Base-by-base conservation (phyloP, 2,113 vertebrate species). In the Triplophysa rosa region DNA sequence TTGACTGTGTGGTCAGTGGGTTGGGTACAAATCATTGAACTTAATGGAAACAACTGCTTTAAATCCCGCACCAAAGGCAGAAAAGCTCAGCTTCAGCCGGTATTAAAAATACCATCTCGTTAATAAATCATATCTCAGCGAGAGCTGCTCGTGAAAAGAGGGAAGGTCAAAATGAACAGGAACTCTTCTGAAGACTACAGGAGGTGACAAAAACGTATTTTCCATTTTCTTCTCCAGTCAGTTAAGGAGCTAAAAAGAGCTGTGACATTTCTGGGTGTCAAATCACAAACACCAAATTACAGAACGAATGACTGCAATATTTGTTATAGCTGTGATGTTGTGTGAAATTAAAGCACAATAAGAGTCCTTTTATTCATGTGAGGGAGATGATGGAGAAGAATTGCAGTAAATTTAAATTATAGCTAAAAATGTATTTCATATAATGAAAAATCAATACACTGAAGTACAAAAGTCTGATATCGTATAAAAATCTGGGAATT, bases 131-230 rank as follows among this genome's bases (percentile, higher is more conserved):
- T 47, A 62, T 74, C 23, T 21, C 8, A 21, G 54, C 8, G 2
- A 21, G 24, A 63, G 23, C 26, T 62, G 3, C 14, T 29, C 6
- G 24, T 24, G 26, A 63, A 29, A 63, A 33, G 26, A 65, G 26
- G 61, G 23, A 26, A 54, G 73, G 62, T 76, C 59, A 76, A 29
- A 65, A 65, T 52, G n/a, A 76, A 65, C 29, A 49, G 72, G 58
- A 75, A 24, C 26, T 23, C 40, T 19, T 61, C 59, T 29, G 58
- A 76, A 76, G 45, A 76, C 73, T 19, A n/a, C 24, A 54, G 40
- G 45, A 59, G 42, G 21, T 49, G 26, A 65, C 42, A 65, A 52
- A 64, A 33, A 63, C 8, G 19, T 49, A 16, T 52, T 49, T 23
- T 75, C 23, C 37, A 47, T 52, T 74, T 47, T 19, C 37, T 74